A percentile compares a stretch with the other conserved stretches of the same genome.
Evolutionary conservation across 2,797 vertebrate genomes (phyloP).

Genomic region (Enteromius radiatus): DNA sequence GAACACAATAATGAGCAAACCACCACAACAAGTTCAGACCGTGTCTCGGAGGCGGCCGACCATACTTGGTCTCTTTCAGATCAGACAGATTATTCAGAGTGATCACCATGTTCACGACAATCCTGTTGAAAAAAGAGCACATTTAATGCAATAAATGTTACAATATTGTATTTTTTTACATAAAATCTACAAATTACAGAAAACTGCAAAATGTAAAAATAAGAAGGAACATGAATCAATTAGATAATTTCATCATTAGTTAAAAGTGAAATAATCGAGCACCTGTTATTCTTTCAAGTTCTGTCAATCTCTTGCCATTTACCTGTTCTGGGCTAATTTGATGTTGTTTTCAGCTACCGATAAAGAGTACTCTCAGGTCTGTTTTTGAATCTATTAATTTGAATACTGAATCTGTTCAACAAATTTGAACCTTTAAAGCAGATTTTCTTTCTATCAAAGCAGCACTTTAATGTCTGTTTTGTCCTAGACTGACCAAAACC

Average conservation of each 20-base stretch:
- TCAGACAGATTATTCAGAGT: not conserved
- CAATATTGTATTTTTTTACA: too few relatives aligned
- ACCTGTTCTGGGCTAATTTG: not conserved
- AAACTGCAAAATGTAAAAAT: not conserved
- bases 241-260: not conserved
- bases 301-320: not conserved
- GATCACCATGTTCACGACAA: not conserved
- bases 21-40: slow-evolving; percentile 52
- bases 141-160: not conserved
- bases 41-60: slow-evolving; percentile 39
- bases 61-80: slow-evolving; percentile 1
- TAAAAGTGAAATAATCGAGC: not conserved
- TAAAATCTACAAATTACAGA: not conserved
- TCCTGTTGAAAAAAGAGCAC: not conserved
- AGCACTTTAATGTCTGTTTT: too few relatives aligned
- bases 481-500: too few relatives aligned
- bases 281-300: not conserved
- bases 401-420: not conserved
- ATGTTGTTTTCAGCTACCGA: not conserved
- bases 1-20: slow-evolving; percentile 37
- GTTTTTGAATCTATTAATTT: not conserved
- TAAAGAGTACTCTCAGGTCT: not conserved
- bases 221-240: not conserved
- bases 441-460: too few relatives aligned
- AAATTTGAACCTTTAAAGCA: not conserved